Percentiles rank a stretch among this genome's conserved stretches.
phyloP scores from a whole-genome alignment of 2,888 invertebrate genomes.

The Aphidius colemani region DNA sequence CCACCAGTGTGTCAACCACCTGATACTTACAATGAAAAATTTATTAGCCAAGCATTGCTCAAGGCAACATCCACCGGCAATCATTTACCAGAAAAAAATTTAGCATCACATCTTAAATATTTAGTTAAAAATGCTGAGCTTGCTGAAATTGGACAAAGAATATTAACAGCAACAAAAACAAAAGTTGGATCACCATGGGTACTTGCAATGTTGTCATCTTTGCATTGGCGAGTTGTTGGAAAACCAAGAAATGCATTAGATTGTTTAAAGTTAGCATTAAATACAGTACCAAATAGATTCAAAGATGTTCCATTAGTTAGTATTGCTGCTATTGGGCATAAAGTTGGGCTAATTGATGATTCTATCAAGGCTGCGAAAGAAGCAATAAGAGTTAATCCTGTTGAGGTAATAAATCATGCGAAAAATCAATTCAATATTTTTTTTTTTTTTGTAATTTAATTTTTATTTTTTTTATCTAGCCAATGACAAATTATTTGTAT shows the following conservation, averaged over 20 bases:
- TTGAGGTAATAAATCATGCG: conserved; percentile 63
- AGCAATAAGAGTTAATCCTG: conserved; percentile 67
- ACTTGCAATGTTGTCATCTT: conserved; percentile 72
- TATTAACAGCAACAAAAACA: conserved; percentile 72
- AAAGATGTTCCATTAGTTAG: conserved; percentile 73
- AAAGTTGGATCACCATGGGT: conserved; percentile 77
- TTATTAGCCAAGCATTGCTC: conserved; percentile 54
- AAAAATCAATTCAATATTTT: neutral
- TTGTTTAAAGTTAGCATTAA: conserved; percentile 70
- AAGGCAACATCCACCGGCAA: conserved; percentile 38
- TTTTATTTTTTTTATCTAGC: conserved; percentile 59
- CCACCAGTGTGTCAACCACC: conserved; percentile 70
- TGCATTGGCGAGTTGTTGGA: conserved; percentile 78
- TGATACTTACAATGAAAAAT: conserved; percentile 52
- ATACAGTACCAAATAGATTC: conserved; percentile 65
- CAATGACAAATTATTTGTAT: conserved; percentile 73
- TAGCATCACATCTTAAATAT: conserved; percentile 56
- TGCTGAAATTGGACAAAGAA: conserved; percentile 79
- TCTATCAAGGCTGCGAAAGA: conserved; percentile 67
- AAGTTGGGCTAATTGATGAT: conserved; percentile 70
- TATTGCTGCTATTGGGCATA: conserved; percentile 71
- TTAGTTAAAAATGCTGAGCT: conserved; percentile 63
- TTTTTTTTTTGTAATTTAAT: neutral
- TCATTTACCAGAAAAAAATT: conserved; percentile 54
- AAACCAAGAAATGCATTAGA: conserved; percentile 72